Evolutionary conservation across 2,797 vertebrate species (phyloP).

Genomic region (Crocodylus rhombifer): DNA sequence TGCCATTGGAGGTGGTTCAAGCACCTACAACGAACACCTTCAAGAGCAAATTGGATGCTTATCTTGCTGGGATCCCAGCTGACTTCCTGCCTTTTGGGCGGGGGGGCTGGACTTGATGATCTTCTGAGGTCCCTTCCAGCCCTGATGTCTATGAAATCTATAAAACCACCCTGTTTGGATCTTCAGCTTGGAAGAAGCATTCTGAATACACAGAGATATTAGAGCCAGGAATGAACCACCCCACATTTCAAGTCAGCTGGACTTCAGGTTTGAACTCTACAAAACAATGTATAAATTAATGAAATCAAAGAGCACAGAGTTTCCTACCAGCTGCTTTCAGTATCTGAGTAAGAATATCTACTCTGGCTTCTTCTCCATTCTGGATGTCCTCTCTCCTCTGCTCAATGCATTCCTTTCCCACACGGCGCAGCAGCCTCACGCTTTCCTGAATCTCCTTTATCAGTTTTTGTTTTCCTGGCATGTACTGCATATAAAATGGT

Average conservation of each 20-base stretch:
- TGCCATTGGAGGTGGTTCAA: no score
- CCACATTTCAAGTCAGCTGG: neutral
- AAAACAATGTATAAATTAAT: neutral
- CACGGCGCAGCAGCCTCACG: conserved; percentile 83
- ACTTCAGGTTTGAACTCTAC: neutral
- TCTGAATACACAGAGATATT: neutral
- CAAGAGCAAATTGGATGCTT: no score
- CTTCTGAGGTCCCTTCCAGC: no score
- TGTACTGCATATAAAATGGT: conserved; percentile 78
- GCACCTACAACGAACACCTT: no score
- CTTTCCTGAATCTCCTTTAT: conserved; percentile 84
- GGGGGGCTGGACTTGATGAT: no score
- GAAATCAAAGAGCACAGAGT: rapidly evolving
- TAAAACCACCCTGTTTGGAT: neutral
- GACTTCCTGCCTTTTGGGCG: no score
- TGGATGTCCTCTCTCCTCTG: conserved; percentile 83
- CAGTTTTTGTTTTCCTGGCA: conserved; percentile 82
- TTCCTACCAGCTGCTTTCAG: conserved; percentile 83
- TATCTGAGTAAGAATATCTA: conserved; percentile 92
- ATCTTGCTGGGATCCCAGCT: no score
- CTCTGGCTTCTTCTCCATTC: conserved; percentile 82
- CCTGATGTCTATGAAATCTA: neutral
- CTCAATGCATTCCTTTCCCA: conserved; percentile 87
- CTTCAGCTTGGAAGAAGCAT: neutral
- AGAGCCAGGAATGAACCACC: neutral